phyloP scores from a whole-genome alignment of 2,888 invertebrate species.

The Idaea aversata region DNA sequence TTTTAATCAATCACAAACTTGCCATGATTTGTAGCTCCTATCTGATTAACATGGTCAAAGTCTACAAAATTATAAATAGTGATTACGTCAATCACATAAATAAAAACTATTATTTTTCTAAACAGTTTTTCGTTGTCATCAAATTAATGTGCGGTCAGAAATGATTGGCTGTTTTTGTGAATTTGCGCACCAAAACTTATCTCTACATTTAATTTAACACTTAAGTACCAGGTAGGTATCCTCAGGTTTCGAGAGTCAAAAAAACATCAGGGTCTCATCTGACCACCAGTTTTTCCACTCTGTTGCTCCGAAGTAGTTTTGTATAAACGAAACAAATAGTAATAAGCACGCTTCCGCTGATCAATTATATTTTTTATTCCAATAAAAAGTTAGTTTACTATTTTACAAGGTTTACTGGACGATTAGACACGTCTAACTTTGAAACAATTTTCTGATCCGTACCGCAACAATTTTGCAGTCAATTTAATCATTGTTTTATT shows the following conservation, averaged over 20 bases:
- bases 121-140: conserved; percentile 1
- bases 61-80: not conserved
- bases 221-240: conserved; percentile 12
- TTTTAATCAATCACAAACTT: not conserved
- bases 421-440: conserved; percentile 59
- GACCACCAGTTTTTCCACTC: conserved; percentile 36
- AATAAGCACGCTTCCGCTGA: conserved; percentile 63
- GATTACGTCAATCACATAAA: not conserved
- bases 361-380: conserved; percentile 65
- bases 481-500: conserved; percentile 18
- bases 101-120: not conserved
- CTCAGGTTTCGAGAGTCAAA: conserved; percentile 17
- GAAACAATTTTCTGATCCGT: conserved; percentile 44
- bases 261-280: conserved; percentile 28
- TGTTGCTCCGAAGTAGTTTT: conserved; percentile 27
- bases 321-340: conserved; percentile 50
- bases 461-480: conserved; percentile 35
- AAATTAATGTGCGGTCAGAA: not conserved
- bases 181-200: not conserved
- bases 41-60: not conserved
- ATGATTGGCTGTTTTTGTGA: not conserved
- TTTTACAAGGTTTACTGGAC: conserved; percentile 61
- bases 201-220: conserved; percentile 17
- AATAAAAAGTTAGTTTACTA: conserved; percentile 41
- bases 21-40: not conserved